Percentiles rank a stretch among this genome's conserved stretches.
phyloP scores from a whole-genome alignment of 2,888 invertebrate genomes.

The Drosophila pseudotalamancana region DNA sequence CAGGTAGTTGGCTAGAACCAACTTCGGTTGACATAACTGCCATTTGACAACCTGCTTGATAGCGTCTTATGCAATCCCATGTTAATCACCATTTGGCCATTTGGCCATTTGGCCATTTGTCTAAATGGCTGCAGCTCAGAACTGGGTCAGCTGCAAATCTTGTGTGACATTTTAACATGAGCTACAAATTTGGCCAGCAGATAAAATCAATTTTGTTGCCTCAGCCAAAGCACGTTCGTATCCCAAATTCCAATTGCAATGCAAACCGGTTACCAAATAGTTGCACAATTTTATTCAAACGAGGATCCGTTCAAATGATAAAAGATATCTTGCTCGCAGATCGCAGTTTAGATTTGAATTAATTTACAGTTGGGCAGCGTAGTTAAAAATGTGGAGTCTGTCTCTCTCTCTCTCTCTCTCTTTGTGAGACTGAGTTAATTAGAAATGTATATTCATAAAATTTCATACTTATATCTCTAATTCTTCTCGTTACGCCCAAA shows the following conservation, averaged over 20 bases:
- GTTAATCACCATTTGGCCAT: conserved; percentile 42
- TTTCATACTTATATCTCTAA: too few species aligned
- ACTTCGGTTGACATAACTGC: conserved; percentile 33
- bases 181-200: background rate
- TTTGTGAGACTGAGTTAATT: too few species aligned
- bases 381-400: too few species aligned
- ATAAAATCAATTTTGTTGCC: background rate
- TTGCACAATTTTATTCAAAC: too few species aligned
- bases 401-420: too few species aligned
- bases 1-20: conserved; percentile 22
- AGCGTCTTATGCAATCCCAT: conserved; percentile 46
- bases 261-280: too few species aligned
- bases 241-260: background rate
- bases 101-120: background rate
- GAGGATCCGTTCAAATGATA: too few species aligned
- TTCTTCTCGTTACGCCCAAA: too few species aligned
- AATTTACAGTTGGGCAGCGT: too few species aligned
- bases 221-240: background rate
- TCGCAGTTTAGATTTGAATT: too few species aligned
- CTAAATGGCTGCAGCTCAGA: conserved; percentile 19
- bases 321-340: too few species aligned
- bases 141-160: conserved; percentile 42
- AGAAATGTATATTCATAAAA: too few species aligned
- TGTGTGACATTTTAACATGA: background rate
- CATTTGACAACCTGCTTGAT: conserved; percentile 16